Conservation (phyloP, 37 sponge, comb jelly and placozoan species). For the Chondrilla cf. caribensis region DNA sequence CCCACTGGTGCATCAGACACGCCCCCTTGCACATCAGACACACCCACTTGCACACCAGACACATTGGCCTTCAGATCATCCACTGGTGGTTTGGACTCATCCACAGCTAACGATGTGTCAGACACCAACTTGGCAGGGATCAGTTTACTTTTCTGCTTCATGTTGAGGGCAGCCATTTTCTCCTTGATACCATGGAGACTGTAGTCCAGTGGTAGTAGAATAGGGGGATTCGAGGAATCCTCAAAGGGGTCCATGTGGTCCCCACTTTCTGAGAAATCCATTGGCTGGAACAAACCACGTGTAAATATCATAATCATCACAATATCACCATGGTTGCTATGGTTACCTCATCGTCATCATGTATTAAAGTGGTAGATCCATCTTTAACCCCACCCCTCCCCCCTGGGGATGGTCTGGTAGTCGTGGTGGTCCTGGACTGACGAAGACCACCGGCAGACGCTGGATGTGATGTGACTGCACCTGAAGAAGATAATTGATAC, state of each 20-base stretch:
- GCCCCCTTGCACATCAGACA: not conserved
- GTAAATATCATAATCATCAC: not conserved
- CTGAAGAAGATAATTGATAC: not conserved
- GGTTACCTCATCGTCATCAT: no score
- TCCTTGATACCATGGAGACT: not conserved
- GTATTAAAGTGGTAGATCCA: no score
- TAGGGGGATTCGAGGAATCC: slow-evolving; percentile 42
- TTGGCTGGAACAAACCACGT: not conserved
- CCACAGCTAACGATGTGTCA: no score
- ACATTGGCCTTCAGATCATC: not conserved
- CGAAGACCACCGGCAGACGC: not conserved
- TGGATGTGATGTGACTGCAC: not conserved
- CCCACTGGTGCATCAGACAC: not conserved
- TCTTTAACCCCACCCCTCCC: no score
- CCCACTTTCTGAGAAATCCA: slow-evolving; percentile 25
- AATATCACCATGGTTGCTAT: not conserved
- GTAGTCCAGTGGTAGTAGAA: slow-evolving; percentile 62
- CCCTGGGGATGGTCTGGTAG: not conserved
- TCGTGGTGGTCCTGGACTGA: not conserved
- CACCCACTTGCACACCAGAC: not conserved
- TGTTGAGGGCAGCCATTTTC: no score
- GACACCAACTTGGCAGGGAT: no score
- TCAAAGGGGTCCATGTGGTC: not conserved
- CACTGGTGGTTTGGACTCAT: no score
- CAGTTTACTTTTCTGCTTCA: no score